Conservation (phyloP, 2,888 invertebrate species). For the Monochamus alternatus region DNA sequence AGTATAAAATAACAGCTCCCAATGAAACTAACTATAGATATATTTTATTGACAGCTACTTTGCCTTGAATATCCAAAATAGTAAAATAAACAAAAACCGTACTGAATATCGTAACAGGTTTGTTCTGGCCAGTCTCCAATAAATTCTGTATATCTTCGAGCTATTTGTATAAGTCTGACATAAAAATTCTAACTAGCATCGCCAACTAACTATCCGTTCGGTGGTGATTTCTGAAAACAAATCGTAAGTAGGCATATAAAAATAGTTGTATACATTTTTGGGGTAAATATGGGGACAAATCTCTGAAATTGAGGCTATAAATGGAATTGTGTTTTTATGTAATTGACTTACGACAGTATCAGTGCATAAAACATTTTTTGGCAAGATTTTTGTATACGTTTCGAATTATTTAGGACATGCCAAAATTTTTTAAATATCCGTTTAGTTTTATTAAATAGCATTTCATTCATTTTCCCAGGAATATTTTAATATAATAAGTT, state of each 20-base stretch:
- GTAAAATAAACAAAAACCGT: constrained; percentile 13
- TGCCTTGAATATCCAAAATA: constrained; percentile 27
- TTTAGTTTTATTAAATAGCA: too few species aligned
- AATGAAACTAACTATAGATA: too few species aligned
- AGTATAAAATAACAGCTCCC: too few species aligned
- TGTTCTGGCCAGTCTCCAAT: constrained; percentile 44
- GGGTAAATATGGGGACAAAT: not conserved
- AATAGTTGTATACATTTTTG: not conserved
- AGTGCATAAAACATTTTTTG: too few species aligned
- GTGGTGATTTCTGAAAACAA: constrained; percentile 27
- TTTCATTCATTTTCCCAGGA: too few species aligned
- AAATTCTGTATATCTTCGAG: constrained; percentile 47
- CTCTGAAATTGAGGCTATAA: not conserved
- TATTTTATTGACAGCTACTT: not conserved
- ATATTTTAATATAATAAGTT: too few species aligned
- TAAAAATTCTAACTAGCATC: constrained; percentile 40
- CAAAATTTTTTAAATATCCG: too few species aligned
- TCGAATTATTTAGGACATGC: too few species aligned
- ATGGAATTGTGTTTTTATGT: too few species aligned
- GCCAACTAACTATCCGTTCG: constrained; percentile 4
- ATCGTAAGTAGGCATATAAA: constrained; percentile 27
- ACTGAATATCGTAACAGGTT: constrained; percentile 38
- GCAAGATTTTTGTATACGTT: too few species aligned
- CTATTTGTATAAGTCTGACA: constrained; percentile 36
- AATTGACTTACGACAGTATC: too few species aligned